A percentile compares a stretch with the other conserved stretches of the same genome.
phyloP scores from a whole-genome alignment of 2,888 invertebrate genomes.

The Merodon equestris region DNA sequence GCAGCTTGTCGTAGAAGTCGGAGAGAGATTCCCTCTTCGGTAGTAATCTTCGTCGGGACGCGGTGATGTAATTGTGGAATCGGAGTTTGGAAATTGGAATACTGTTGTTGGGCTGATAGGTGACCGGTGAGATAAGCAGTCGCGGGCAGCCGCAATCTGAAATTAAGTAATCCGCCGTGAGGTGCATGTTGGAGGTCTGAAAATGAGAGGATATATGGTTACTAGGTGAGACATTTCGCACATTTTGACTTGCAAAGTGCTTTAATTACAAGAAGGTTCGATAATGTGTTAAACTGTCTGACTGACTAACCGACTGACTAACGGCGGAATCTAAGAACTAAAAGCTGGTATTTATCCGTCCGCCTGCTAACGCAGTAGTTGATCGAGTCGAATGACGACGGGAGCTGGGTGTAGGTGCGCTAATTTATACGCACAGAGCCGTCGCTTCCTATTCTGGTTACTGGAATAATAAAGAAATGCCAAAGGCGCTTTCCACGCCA shows the following conservation, averaged over 20 bases:
- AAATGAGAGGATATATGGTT: too few species aligned
- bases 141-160: conserved; percentile 75
- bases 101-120: conserved; percentile 19
- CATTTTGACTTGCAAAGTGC: conserved; percentile 11
- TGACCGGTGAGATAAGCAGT: conserved; percentile 20
- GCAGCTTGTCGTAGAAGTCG: conserved; percentile 72
- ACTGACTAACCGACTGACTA: conserved; percentile 4
- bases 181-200: conserved; percentile 38
- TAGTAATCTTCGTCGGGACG: conserved; percentile 69
- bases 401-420: conserved; percentile 12
- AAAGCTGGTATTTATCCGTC: conserved; percentile 6
- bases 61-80: conserved; percentile 55
- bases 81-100: conserved; percentile 33
- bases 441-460: conserved; percentile 46
- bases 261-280: conserved; percentile 15
- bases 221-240: conserved; percentile 33
- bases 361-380: conserved; percentile 20
- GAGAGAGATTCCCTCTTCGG: conserved; percentile 73
- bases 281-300: too few species aligned
- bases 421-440: not conserved
- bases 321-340: conserved; percentile 2
- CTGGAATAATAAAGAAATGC: conserved; percentile 42
- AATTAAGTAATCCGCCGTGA: conserved; percentile 75
- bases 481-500: not conserved
- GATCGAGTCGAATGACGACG: conserved; percentile 10